Percentiles rank a stretch among this genome's conserved stretches.
Evolutionary conservation across 2,888 invertebrate species (phyloP).

Genomic region (Lasioglossum leucozonium): DNA sequence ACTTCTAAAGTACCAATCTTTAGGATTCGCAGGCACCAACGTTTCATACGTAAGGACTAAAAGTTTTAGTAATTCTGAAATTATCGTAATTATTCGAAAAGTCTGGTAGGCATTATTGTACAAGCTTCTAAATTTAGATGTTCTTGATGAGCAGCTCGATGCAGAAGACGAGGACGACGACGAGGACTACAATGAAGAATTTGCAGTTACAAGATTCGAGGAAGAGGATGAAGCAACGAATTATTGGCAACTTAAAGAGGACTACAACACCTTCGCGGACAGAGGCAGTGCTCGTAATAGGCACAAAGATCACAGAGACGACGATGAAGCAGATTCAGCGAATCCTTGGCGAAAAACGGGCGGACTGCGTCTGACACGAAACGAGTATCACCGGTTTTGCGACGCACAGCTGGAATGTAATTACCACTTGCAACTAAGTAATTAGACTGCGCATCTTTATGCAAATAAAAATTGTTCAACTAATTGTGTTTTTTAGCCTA

Average conservation of each 20-base stretch:
- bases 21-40: not conserved
- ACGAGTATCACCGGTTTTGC: conserved; percentile 92
- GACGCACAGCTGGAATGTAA: conserved; percentile 93
- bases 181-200: conserved; percentile 82
- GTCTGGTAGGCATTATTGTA: not conserved
- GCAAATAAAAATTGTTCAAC: not conserved
- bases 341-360: conserved; percentile 84
- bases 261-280: conserved; percentile 62
- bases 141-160: conserved; percentile 50
- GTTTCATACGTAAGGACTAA: not conserved
- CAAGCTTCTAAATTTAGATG: not conserved
- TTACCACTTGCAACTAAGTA: conserved; percentile 15
- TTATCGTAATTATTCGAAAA: not conserved
- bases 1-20: not conserved
- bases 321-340: conserved; percentile 78
- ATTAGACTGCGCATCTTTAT: not conserved
- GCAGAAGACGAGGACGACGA: conserved; percentile 85
- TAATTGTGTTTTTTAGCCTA: conserved; percentile 86
- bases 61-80: not conserved
- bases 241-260: conserved; percentile 74
- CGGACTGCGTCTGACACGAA: conserved; percentile 86
- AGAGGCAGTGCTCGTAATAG: conserved; percentile 47
- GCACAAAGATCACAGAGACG: conserved; percentile 74
- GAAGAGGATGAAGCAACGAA: conserved; percentile 76
- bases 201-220: conserved; percentile 77